Evolutionary conservation across 1,140 invertebrate genomes (phyloP).

Genomic region (Drosophila miranda): DNA sequence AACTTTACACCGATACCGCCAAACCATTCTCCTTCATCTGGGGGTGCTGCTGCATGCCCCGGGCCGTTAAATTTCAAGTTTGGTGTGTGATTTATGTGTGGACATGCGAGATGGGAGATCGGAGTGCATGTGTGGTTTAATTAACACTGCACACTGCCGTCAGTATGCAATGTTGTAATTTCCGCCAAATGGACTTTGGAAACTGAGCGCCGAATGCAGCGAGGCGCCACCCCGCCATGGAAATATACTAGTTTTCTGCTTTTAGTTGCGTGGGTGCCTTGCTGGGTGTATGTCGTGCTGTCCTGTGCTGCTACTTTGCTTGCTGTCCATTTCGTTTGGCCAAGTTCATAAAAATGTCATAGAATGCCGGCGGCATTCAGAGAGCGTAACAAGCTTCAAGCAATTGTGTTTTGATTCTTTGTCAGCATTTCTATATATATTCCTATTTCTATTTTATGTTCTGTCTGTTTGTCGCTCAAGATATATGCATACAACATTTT

Average conservation of each 20-base stretch:
- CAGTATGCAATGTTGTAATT: constrained; percentile 53
- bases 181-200: constrained; percentile 37
- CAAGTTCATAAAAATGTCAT: constrained; percentile 41
- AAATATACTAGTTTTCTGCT: background rate
- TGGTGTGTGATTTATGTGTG: constrained; percentile 50
- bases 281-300: background rate
- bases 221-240: background rate
- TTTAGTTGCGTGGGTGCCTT: background rate
- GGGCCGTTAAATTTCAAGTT: constrained; percentile 49
- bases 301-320: no score
- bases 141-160: constrained; percentile 14
- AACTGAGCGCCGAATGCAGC: constrained; percentile 8
- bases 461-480: no score
- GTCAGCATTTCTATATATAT: constrained; percentile 8
- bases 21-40: background rate
- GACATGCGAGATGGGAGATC: constrained; percentile 15
- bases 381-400: constrained; percentile 16
- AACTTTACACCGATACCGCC: constrained; percentile 12
- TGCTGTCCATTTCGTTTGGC: no score
- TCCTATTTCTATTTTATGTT: no score
- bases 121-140: constrained; percentile 61
- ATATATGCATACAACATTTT: no score
- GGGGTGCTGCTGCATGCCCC: constrained; percentile 33
- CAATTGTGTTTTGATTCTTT: constrained; percentile 18
- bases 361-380: constrained; percentile 25